phyloP scores from a whole-genome alignment of 2,797 vertebrate genomes.

The Ispidina picta region DNA sequence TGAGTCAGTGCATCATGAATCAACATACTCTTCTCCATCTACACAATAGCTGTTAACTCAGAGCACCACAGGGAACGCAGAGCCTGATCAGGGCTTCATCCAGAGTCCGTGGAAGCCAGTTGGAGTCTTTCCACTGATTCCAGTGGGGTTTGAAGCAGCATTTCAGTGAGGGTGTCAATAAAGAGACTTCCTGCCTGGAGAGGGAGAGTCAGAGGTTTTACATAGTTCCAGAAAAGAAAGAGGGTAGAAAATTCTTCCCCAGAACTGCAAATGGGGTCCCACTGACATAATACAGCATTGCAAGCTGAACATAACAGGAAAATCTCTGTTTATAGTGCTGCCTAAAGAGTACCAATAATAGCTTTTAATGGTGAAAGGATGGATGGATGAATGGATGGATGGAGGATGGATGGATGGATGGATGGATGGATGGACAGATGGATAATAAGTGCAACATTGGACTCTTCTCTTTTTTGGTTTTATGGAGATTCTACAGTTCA shows the following conservation, averaged over 20 bases:
- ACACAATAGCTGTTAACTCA: slow-evolving; percentile 24
- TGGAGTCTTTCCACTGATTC: slow-evolving; percentile 3
- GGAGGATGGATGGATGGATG: no score
- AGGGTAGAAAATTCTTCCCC: neutral
- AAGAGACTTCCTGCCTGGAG: neutral
- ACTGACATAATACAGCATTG: neutral
- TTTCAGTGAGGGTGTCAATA: neutral
- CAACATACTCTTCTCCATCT: neutral
- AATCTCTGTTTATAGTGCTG: neutral
- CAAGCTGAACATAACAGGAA: neutral
- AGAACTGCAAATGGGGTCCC: neutral
- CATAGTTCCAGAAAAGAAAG: neutral
- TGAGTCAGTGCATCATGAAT: slow-evolving; percentile 36
- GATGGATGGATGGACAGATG: neutral
- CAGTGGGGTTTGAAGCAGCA: neutral
- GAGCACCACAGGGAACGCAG: neutral
- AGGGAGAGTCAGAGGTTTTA: neutral
- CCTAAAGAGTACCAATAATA: neutral
- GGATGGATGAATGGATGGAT: no score
- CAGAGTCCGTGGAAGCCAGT: neutral
- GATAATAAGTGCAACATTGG: neutral
- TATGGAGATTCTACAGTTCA: neutral
- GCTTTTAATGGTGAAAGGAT: neutral
- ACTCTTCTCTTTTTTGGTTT: neutral
- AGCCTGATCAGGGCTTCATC: neutral